Percentiles rank a stretch among this genome's conserved stretches.
phyloP scores from a whole-genome alignment of 2,888 invertebrate genomes.

The Cosmia trapezina region DNA sequence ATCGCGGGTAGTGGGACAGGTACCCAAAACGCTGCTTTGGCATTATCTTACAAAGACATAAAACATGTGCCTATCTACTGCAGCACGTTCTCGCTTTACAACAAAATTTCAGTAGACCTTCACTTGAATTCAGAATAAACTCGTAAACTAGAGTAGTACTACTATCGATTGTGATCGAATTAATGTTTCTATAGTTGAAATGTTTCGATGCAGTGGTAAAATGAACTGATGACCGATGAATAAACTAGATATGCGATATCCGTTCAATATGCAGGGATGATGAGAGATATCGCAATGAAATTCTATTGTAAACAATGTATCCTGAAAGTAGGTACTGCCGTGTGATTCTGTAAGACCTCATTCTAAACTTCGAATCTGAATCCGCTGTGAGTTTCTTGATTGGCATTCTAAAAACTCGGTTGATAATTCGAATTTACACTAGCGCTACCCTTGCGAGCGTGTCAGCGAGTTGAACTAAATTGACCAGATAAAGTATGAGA shows the following conservation, averaged over 20 bases:
- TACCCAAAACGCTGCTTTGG: background rate
- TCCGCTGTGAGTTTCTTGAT: too few species aligned
- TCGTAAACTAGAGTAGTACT: conserved; percentile 11
- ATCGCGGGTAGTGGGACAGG: too few species aligned
- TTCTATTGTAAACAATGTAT: conserved; percentile 26
- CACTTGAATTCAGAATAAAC: conserved; percentile 11
- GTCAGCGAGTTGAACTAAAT: too few species aligned
- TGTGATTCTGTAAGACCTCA: too few species aligned
- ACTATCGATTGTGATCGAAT: conserved; percentile 21
- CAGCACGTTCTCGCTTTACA: background rate
- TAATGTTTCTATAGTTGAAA: conserved; percentile 29
- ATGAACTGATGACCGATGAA: conserved; percentile 25
- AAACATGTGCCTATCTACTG: background rate
- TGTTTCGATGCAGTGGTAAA: conserved; percentile 12
- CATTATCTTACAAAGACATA: background rate
- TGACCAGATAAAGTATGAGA: too few species aligned
- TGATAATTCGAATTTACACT: too few species aligned
- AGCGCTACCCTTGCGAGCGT: too few species aligned
- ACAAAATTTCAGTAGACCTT: background rate
- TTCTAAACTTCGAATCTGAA: too few species aligned
- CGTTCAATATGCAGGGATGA: conserved; percentile 40
- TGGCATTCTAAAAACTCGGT: too few species aligned
- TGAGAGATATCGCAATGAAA: conserved; percentile 44
- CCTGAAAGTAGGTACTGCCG: background rate
- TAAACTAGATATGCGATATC: conserved; percentile 16